Evolutionary conservation across 2,888 invertebrate species (phyloP), one percentile per base, ranked within the genome.

Genomic region (Bembecia ichneumoniformis): DNA sequence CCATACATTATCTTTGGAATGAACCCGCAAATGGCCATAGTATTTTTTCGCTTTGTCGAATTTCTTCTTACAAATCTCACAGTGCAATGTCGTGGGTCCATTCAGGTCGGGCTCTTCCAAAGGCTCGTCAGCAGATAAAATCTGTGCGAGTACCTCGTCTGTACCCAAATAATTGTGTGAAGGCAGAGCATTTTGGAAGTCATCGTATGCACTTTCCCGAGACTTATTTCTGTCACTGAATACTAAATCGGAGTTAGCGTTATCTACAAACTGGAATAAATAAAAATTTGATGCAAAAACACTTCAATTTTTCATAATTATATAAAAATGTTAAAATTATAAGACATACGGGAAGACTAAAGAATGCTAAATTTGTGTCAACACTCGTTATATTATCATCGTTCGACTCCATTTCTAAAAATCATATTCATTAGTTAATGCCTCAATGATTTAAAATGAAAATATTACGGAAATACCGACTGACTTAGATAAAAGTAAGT

Each of bases 21-120:
- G 87, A 7, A 86, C 79, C 52, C 84, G 64, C 49, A 87, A 59
- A 62, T 87, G 87, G 10, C 87, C 87, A 58, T 84, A 84, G 57
- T 87, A 87, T 55, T 84, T 86, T 54, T 81, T 82, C 10, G 84
- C 82, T 53, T 84, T 86, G 51, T 83, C 84, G 62, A 87, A 87
- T 54, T 77, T 71, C 57, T 83, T 86, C 17, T 68, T 67, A 59
- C 87, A 87, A 48, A 87, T 86, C 56, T 87, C 87, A 51, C 87
- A 87, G 50, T 82, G 80, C 40, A 84, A 59, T 3, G 75, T 81
- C 1, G 87, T 77, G 1, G 84, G 86, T 0, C 84, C 86, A 51
- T 82, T 86, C 15, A 84, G 59, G 54, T 83, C 83, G 0, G 84
- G 84, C 56, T 84, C 86, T 44, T 87, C 86, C 46, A 84, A 50